Base-by-base conservation (phyloP, 2,113 vertebrate genomes). In the Larimichthys crocea region DNA sequence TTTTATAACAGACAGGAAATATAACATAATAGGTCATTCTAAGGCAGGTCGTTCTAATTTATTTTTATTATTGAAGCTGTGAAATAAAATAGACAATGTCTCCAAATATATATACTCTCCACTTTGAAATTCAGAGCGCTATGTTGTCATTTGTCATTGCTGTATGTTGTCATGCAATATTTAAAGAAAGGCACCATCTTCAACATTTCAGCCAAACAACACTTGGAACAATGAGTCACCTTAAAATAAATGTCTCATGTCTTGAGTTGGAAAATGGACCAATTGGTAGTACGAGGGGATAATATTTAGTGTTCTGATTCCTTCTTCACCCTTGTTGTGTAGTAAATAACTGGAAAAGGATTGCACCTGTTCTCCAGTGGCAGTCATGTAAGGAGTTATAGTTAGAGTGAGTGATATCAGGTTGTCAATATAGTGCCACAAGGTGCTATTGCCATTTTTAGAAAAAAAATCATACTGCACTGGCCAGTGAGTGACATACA, bases 371-470 rank as follows among this genome's bases (percentile, higher is more conserved):
- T 56, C 59, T 55, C n/a, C 35, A 70, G 48, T 26, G 31, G 26
- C 65, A 50, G 65, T 61, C 75, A 67, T 68, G 26, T 14, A 35
- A 17, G 11, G 49, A 53, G 48, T 16, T 46, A n/a, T 44, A 5
- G 68, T 17, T 17, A 15, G 19, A 29, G 35, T 35, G 35, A 35
- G 53, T 74, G 42, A 64, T 65, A 50, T 80, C 26, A 50, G 12
- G 40, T 73, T 61, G 46, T 49, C 68, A 73, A 42, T 66, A 59
- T 26, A 44, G 44, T 40, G 35, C 35, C 35, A 40, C 20, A 52
- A 74, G 61, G 44, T 67, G 20, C 35, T n/a, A 17, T 16, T 67
- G 26, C 6, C 50, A 20, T 44, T 67, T 46, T 29, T 31, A 49
- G 9, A 53, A 74, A 66, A 65, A 35, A 67, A 8, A 52, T 61